Base-by-base conservation (phyloP, 2,797 vertebrate species). In the Thripadectes ignobilis region DNA sequence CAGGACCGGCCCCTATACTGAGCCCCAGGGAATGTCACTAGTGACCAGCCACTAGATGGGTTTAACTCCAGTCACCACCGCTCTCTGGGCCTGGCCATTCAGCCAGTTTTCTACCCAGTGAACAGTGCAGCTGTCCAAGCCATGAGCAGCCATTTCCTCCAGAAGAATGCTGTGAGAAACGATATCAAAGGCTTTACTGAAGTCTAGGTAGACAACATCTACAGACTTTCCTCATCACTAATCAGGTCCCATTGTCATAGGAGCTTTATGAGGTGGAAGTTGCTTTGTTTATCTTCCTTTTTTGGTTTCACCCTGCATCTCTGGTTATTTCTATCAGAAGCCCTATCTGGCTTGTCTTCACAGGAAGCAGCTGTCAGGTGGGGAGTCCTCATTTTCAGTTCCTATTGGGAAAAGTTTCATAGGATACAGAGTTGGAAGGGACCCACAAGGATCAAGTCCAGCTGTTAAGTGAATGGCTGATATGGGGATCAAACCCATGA, bases 11-110 rank as follows among this genome's bases (percentile, higher is more conserved):
- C 27, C 30, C 0, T 1, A 1, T 19, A 36, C 27, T 41, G 57
- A 69, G 34, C 34, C 45, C 39, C 57, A 57, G 38, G 49, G 57
- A 52, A 36, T 4, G 26, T 45, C 57, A 38, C 23, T 30, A 18
- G 20, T n/a, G 51, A 66, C 27, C 0, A 0, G 58, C 34, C 38
- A 15, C 24, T 43, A 65, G 17, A 10, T 69, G 68, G 24, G 18
- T 85, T 43, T 49, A 38, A 27, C 45, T 54, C 4, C 63, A 24
- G 30, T 21, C 46, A 65, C 45, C 29, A 34, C 29, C 21, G 10
- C 6, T 24, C 38, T n/a, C 29, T 49, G 51, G 39, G 51, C 30
- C 6, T 0, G 0, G 39, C 51, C 24, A 43, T 48, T 27, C 51
- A n/a, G 32, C 21, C 24, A 20, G 14, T 34, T 85, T 85, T 32